Percentiles rank a stretch among this genome's conserved stretches.
Conservation (phyloP, 2,888 invertebrate genomes). For the Tachina grossa region DNA sequence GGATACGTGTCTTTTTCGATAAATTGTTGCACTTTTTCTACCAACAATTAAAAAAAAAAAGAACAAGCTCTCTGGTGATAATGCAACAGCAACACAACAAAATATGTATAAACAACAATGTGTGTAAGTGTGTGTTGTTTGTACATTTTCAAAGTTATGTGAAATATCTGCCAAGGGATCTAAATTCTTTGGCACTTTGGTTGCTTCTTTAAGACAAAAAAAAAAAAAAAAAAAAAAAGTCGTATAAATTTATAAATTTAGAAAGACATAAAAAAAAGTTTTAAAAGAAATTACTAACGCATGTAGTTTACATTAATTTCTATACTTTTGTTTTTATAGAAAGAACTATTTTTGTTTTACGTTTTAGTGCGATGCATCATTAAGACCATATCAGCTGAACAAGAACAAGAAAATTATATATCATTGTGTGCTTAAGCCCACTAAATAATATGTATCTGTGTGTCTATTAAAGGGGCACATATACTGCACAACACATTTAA, state of each 20-base stretch:
- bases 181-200: slow-evolving; percentile 23
- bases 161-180: slow-evolving; percentile 46
- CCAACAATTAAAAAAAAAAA: slow-evolving; percentile 9
- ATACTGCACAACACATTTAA: slow-evolving; percentile 39
- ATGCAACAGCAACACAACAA: not conserved
- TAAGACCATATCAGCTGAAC: slow-evolving; percentile 38
- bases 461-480: slow-evolving; percentile 3
- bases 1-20: slow-evolving; percentile 30
- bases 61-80: slow-evolving; percentile 24
- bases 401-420: slow-evolving; percentile 32
- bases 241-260: slow-evolving; percentile 37
- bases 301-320: slow-evolving; percentile 11
- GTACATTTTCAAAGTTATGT: slow-evolving; percentile 37
- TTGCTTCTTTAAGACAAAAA: not conserved
- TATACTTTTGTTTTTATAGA: not conserved
- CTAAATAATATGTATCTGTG: slow-evolving; percentile 3
- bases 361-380: slow-evolving; percentile 58
- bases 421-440: not conserved
- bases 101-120: slow-evolving; percentile 3
- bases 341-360: slow-evolving; percentile 23
- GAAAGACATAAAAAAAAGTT: slow-evolving; percentile 25
- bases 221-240: not conserved
- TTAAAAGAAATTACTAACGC: slow-evolving; percentile 27
- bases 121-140: slow-evolving; percentile 15
- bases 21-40: slow-evolving; percentile 37